phyloP scores from a whole-genome alignment of 2,113 vertebrate species.

The Elgaria multicarinata region DNA sequence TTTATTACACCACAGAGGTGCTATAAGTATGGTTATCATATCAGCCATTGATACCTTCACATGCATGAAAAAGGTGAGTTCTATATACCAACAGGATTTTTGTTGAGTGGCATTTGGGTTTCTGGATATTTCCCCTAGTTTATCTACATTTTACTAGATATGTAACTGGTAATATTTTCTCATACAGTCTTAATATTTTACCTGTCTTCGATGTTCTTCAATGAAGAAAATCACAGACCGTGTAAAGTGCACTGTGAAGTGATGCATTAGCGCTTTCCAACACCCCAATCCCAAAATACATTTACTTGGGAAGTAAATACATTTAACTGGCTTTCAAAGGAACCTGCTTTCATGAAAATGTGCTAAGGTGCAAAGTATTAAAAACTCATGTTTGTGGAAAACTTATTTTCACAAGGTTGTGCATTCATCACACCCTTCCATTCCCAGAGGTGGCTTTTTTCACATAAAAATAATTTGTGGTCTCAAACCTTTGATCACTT shows the following conservation, averaged over 20 bases:
- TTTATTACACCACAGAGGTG: background rate
- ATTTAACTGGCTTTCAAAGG: background rate
- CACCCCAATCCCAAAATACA: background rate
- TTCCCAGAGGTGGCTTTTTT: background rate
- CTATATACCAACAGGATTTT: background rate
- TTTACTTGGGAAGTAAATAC: background rate
- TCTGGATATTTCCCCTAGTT: background rate
- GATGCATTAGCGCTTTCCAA: background rate
- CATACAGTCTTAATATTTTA: background rate
- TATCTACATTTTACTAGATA: background rate
- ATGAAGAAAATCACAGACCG: too few species aligned
- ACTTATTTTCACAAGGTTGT: background rate
- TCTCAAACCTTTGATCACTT: background rate
- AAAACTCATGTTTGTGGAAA: background rate
- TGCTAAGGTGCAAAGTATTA: background rate
- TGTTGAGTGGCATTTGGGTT: background rate
- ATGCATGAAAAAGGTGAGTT: background rate
- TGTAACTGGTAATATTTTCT: too few species aligned
- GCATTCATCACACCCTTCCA: background rate
- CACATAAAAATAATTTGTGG: background rate
- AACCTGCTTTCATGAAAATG: background rate
- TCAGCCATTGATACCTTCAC: background rate
- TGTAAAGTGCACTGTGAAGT: background rate
- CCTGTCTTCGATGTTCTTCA: background rate
- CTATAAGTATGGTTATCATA: background rate